These are phyloP conservation scores for Mnemiopsis leidyi DNA, from an alignment of 37 sponge, comb jelly and placozoan genomes.

Conservation along the genomic window DNA sequence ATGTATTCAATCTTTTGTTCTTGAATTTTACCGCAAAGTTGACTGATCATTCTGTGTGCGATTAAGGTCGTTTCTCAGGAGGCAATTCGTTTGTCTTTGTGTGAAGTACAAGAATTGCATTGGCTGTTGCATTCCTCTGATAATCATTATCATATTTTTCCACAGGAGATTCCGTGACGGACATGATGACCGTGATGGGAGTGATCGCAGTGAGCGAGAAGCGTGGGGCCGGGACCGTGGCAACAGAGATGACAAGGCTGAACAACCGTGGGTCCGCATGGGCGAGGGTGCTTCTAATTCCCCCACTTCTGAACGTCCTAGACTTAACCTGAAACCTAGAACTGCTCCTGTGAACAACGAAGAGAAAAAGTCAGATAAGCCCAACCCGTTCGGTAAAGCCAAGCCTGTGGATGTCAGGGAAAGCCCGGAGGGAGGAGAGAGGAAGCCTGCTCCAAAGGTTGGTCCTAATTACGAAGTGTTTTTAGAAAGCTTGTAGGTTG, in stretches of 20 bases:
- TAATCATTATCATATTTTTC: background rate
- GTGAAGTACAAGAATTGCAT: no score
- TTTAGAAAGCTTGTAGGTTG: no score
- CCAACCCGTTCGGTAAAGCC: conserved; percentile 20
- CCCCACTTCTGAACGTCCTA: background rate
- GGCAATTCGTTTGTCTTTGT: no score
- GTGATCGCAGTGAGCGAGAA: background rate
- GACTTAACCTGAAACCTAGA: conserved; percentile 51
- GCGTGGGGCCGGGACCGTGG: conserved; percentile 10
- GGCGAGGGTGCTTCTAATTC: background rate
- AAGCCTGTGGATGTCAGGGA: conserved; percentile 31
- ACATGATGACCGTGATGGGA: background rate
- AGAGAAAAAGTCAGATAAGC: background rate
- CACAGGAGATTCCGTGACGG: conserved; percentile 17
- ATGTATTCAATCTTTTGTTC: no score
- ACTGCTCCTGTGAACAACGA: background rate
- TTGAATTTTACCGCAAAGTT: no score
- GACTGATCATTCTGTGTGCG: no score
- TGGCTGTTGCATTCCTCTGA: no score
- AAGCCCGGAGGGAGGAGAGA: background rate
- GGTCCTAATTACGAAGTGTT: background rate
- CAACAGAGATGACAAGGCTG: background rate
- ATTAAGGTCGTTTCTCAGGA: no score
- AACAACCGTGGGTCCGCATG: background rate
- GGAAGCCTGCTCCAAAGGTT: background rate